phyloP scores from a whole-genome alignment of 2,113 vertebrate species.

The Setophaga coronata region DNA sequence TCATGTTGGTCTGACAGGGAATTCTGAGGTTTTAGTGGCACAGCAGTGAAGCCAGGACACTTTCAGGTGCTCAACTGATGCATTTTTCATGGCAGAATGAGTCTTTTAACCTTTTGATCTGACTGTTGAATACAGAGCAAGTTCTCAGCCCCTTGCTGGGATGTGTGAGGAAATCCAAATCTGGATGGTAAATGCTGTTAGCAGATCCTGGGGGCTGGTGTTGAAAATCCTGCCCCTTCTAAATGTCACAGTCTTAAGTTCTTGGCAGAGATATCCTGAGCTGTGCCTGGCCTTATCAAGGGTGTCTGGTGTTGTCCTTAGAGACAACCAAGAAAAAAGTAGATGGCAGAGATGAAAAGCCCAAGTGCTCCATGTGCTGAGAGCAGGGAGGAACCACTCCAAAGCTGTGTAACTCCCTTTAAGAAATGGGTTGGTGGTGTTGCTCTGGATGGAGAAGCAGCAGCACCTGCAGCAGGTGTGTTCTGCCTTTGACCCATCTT shows the following conservation, averaged over 20 bases:
- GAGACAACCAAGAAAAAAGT: not conserved
- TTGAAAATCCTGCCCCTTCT: not conserved
- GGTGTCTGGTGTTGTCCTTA: not conserved
- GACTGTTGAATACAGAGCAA: not conserved
- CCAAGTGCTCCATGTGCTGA: not conserved
- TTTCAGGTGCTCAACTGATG: not conserved
- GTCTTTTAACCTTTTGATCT: not conserved
- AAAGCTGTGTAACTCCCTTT: rapidly evolving
- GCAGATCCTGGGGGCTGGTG: not conserved
- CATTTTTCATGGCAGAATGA: not conserved
- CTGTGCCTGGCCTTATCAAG: not conserved
- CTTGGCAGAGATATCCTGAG: not conserved
- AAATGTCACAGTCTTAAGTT: not conserved
- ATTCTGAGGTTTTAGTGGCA: not conserved
- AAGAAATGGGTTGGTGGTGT: not conserved
- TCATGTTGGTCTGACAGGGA: rapidly evolving
- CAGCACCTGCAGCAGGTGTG: not conserved
- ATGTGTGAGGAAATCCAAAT: not conserved
- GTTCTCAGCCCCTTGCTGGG: not conserved
- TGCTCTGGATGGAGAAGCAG: not conserved
- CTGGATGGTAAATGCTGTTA: not conserved
- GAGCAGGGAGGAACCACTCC: not conserved
- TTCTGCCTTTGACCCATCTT: not conserved
- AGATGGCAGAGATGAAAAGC: not conserved
- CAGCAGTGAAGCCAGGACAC: not conserved